Conservation (phyloP, 2,888 invertebrate species). For the Hyposoter didymator region DNA sequence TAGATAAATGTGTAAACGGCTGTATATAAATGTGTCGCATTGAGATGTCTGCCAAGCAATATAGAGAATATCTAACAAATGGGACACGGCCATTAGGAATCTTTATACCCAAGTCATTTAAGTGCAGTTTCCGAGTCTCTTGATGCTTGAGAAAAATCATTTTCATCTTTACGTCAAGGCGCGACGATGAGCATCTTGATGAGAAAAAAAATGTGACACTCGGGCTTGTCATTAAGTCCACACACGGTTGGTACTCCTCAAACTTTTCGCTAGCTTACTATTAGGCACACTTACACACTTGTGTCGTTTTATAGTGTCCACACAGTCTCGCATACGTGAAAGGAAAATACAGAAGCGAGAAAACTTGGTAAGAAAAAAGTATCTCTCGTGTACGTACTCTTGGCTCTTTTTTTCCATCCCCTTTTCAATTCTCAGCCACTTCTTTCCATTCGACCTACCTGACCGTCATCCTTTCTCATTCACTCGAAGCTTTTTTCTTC, state of each 20-base stretch:
- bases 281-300: slow-evolving; percentile 36
- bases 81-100: slow-evolving; percentile 42
- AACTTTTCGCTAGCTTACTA: slow-evolving; percentile 55
- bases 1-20: not conserved
- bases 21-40: not conserved
- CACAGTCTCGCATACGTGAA: slow-evolving; percentile 16
- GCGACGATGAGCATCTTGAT: slow-evolving; percentile 25
- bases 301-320: slow-evolving; percentile 8
- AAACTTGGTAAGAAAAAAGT: slow-evolving; percentile 34
- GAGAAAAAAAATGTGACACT: slow-evolving; percentile 38
- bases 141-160: slow-evolving; percentile 58
- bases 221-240: slow-evolving; percentile 64
- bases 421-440: slow-evolving; percentile 58
- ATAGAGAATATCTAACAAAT: slow-evolving; percentile 32
- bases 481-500: slow-evolving; percentile 64
- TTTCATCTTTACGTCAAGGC: slow-evolving; percentile 54
- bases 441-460: slow-evolving; percentile 66
- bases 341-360: slow-evolving; percentile 26
- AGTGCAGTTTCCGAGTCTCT: slow-evolving; percentile 9
- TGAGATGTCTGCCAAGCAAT: slow-evolving; percentile 7
- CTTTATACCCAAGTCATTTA: slow-evolving; percentile 28
- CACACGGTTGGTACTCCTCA: slow-evolving; percentile 54
- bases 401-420: slow-evolving; percentile 51
- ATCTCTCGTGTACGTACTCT: slow-evolving; percentile 58
- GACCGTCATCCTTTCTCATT: slow-evolving; percentile 49